These are phyloP conservation scores for Caenorhabditis brenneri DNA, from an alignment of 1,140 invertebrate species.

Conservation along the genomic window DNA sequence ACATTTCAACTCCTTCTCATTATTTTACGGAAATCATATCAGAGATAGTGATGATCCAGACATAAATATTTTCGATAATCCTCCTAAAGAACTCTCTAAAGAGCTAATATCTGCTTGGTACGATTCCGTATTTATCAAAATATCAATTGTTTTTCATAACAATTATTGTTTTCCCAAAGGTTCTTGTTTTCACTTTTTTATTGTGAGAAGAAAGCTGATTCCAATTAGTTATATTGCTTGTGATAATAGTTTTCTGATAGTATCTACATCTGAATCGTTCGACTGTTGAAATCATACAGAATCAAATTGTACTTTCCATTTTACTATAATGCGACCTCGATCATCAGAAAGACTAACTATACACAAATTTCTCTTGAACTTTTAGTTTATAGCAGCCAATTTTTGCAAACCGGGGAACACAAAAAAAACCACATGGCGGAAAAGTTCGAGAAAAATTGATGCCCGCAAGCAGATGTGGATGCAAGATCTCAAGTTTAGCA, in stretches of 20 bases:
- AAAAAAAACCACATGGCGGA: constrained; percentile 28
- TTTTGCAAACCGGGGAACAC: not conserved
- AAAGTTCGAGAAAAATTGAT: not conserved
- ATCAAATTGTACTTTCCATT: too few species aligned
- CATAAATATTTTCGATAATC: not conserved
- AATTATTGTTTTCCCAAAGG: too few species aligned
- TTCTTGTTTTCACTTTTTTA: too few species aligned
- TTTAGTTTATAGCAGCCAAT: not conserved
- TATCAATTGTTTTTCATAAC: too few species aligned
- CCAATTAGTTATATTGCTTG: too few species aligned
- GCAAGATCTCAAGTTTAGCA: constrained; percentile 12
- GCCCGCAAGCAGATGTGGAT: constrained; percentile 11
- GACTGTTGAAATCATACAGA: too few species aligned
- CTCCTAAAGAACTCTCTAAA: not conserved
- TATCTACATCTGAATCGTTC: too few species aligned
- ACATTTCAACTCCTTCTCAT: not conserved
- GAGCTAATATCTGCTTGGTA: not conserved
- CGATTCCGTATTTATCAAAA: not conserved
- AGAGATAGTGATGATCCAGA: not conserved
- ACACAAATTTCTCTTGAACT: too few species aligned
- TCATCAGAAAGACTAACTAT: too few species aligned
- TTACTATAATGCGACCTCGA: too few species aligned
- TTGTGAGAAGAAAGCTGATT: too few species aligned
- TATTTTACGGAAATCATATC: not conserved
- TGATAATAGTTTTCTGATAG: too few species aligned